Conservation (phyloP, 2,797 vertebrate species). For the Gymnopithys bicolor region DNA sequence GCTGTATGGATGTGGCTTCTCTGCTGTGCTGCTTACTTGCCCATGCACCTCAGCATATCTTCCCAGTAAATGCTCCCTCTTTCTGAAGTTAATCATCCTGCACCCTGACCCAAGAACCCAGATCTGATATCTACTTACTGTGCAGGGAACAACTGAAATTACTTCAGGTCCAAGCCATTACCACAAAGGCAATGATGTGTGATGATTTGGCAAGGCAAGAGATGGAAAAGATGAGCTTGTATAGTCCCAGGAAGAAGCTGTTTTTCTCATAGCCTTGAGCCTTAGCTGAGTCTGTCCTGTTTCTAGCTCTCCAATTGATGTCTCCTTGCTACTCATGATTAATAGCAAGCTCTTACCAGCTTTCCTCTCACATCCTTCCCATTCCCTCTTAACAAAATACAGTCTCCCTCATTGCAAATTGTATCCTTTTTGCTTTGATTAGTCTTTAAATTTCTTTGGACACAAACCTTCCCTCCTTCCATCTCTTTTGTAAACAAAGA, state of each 20-base stretch:
- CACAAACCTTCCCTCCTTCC: not conserved
- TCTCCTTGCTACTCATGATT: not conserved
- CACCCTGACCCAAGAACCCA: not conserved
- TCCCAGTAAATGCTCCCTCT: not conserved
- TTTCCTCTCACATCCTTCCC: not conserved
- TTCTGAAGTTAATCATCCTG: not conserved
- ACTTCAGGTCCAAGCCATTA: not conserved
- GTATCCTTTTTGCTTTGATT: not conserved
- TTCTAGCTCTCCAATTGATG: not conserved
- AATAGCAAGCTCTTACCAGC: not conserved
- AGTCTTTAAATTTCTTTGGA: not conserved
- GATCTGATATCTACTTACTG: not conserved
- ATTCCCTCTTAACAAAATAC: not conserved
- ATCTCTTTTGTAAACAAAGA: constrained; percentile 16
- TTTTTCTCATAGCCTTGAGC: not conserved
- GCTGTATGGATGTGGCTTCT: not conserved
- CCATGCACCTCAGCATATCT: not conserved
- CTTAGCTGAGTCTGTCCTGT: not conserved
- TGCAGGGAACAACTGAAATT: not conserved
- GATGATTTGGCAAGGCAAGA: not conserved
- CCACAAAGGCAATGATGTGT: not conserved
- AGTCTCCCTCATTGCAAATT: not conserved
- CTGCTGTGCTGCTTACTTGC: not conserved
- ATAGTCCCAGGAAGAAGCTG: not conserved
- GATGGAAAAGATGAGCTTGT: not conserved